Evolutionary conservation across 2,797 vertebrate species (phyloP), one percentile per base, ranked within the genome.

Genomic region (Dendrocincla tyrannina): DNA sequence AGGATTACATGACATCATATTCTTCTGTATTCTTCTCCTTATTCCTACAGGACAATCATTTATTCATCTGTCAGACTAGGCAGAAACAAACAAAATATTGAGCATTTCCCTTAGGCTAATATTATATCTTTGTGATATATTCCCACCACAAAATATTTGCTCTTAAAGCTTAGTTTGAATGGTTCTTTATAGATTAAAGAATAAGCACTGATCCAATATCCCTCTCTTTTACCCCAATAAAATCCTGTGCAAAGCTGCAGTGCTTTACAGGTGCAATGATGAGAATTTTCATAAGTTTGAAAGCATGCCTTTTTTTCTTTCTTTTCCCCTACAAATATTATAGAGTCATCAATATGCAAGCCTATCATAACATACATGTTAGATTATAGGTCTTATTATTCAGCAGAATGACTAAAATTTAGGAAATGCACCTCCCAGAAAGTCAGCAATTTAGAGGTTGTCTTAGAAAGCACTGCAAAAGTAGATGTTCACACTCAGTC

Each of bases 401-500:
- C 39, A 63, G 27, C 17, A 94, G 35, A 93, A 53, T 64, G 17
- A 30, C 25, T 64, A 55, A 89, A 76, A 70, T 72, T 80, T 69
- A 76, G 53, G 78, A 82, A 78, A 73, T 5, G 60, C 25, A 22
- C 55, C 50, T 73, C 74, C 53, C 9, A 92, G 50, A 44, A 85
- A 68, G 16, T 74, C 77, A 73, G n/a, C 50, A 60, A 60, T 72
- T 74, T 62, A 79, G 44, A 88, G 37, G 70, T 13, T 64, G 20
- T 68, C 42, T 75, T 44, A 46, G 25, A 85, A 86, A 86, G 27
- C n/a, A 30, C 24, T 63, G 67, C 16, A 59, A 90, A 82, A 91
- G 22, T 66, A 75, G 55, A 78, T 85, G 70, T 85, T 97, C 91
- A 88, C 24, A 87, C 59, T 55, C 63, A 96, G 89, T 30, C 83